These are phyloP conservation scores for Cordilura impudica DNA, from an alignment of 2,888 invertebrate genomes.

Conservation along the genomic window DNA sequence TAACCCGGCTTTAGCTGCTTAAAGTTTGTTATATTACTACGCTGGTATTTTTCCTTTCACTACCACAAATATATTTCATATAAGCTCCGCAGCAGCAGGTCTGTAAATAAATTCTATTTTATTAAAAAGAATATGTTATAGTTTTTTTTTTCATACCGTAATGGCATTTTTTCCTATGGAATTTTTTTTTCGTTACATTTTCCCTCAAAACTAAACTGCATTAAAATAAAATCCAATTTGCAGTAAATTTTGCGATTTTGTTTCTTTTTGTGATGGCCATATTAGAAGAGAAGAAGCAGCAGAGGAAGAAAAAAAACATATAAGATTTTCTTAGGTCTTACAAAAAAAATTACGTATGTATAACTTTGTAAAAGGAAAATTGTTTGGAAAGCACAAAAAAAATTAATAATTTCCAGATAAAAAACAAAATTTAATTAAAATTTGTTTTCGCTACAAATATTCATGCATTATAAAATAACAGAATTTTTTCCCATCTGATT, in stretches of 20 bases:
- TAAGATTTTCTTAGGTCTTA: conserved; percentile 27
- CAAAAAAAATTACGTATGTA: conserved; percentile 11
- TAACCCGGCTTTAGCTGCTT: conserved; percentile 11
- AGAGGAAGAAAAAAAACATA: conserved; percentile 17
- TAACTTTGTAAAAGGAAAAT: background rate
- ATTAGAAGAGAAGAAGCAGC: too few species aligned
- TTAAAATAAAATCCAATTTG: conserved; percentile 74
- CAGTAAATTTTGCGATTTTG: conserved; percentile 77
- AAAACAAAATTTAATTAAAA: conserved; percentile 24
- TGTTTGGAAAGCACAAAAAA: conserved; percentile 11
- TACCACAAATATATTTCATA: background rate
- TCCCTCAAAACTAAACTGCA: conserved; percentile 28
- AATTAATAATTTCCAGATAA: too few species aligned
- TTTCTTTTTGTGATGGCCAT: conserved; percentile 57
- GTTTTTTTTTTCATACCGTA: conserved; percentile 12
- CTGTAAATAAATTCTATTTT: conserved; percentile 32
- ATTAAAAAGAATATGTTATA: conserved; percentile 60
- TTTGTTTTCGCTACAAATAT: conserved; percentile 12
- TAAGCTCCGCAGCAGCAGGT: background rate
- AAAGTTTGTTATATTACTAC: background rate
- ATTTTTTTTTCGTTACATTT: background rate
- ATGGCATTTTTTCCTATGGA: background rate
- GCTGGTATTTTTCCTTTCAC: background rate
- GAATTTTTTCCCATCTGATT: conserved; percentile 28
- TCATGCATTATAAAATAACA: conserved; percentile 18